Conservation (phyloP, 1,140 invertebrate species). For the Zaprionus camerounensis region DNA sequence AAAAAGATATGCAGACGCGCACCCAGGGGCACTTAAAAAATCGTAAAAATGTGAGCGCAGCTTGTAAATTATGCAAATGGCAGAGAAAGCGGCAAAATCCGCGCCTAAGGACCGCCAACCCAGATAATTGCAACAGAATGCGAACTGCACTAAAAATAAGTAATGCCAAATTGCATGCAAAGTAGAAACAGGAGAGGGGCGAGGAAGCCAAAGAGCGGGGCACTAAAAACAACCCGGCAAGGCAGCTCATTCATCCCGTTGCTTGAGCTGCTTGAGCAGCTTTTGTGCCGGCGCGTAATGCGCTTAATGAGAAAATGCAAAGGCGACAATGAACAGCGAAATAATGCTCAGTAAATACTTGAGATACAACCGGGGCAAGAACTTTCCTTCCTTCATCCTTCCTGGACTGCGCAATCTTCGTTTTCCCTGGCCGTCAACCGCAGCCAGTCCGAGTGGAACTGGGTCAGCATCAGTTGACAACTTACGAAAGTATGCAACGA, state of each 20-base stretch:
- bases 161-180: slow-evolving; percentile 59
- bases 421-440: slow-evolving; percentile 10
- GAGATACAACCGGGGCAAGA: slow-evolving; percentile 53
- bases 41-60: slow-evolving; percentile 57
- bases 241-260: slow-evolving; percentile 54
- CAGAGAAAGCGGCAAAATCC: slow-evolving; percentile 60
- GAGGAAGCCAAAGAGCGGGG: slow-evolving; percentile 23
- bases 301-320: slow-evolving; percentile 79
- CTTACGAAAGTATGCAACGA: slow-evolving; percentile 73
- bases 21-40: slow-evolving; percentile 64
- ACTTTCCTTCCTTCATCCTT: background rate
- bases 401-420: background rate
- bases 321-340: slow-evolving; percentile 74
- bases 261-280: slow-evolving; percentile 36
- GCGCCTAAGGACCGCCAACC: slow-evolving; percentile 64
- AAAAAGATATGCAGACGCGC: slow-evolving; percentile 19
- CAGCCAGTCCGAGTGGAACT: slow-evolving; percentile 47
- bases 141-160: slow-evolving; percentile 56
- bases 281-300: slow-evolving; percentile 67
- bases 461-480: slow-evolving; percentile 54
- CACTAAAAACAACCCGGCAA: slow-evolving; percentile 18
- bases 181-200: background rate
- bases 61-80: slow-evolving; percentile 76
- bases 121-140: slow-evolving; percentile 69
- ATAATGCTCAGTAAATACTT: slow-evolving; percentile 76